A percentile compares a stretch with the other conserved stretches of the same genome.
Evolutionary conservation across 1,140 invertebrate genomes (phyloP).

Genomic region (Wasmannia auropunctata): DNA sequence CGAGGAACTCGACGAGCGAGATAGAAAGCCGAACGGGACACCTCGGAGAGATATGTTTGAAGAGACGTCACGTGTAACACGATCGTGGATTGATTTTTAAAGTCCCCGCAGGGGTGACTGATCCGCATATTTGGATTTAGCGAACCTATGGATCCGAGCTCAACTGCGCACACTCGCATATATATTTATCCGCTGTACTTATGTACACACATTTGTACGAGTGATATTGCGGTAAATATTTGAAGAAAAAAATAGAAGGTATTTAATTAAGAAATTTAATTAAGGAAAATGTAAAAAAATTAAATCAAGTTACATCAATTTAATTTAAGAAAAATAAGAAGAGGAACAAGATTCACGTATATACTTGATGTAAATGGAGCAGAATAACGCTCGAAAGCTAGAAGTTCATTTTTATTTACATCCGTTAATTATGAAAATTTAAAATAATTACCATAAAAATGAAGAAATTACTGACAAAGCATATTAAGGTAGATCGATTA

Average conservation of each 20-base stretch:
- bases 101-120: neutral
- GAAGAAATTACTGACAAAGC: neutral
- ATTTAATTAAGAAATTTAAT: neutral
- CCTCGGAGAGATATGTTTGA: constrained; percentile 4
- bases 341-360: neutral
- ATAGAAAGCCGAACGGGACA: constrained; percentile 56
- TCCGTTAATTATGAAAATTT: neutral
- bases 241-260: neutral
- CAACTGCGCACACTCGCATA: neutral
- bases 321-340: neutral
- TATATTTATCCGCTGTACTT: neutral
- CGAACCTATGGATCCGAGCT: neutral
- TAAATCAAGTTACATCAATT: neutral
- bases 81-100: neutral
- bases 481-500: neutral
- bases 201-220: neutral
- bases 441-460: neutral
- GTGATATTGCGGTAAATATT: neutral
- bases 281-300: neutral
- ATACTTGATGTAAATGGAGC: neutral
- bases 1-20: constrained; percentile 34
- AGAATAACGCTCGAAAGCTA: neutral
- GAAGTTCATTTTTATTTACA: neutral
- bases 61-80: neutral
- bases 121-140: neutral